Evolutionary conservation across 2,888 invertebrate genomes (phyloP).

Genomic region (Melanotus villosus): DNA sequence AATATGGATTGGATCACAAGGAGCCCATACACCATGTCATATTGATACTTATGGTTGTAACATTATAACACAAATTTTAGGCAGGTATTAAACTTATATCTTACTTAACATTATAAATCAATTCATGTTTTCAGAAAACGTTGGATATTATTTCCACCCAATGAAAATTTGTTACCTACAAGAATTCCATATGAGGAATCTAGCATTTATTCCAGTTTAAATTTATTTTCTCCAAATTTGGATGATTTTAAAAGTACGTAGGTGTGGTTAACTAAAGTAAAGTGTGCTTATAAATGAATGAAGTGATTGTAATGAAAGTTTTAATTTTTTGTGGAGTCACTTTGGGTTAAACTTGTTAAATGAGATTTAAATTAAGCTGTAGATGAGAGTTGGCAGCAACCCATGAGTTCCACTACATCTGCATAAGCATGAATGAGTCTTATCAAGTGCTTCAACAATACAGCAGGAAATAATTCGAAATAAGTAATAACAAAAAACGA

Average conservation of each 20-base stretch:
- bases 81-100: conserved; percentile 73
- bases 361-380: too few relatives aligned
- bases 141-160: conserved; percentile 93
- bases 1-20: conserved; percentile 89
- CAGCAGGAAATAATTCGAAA: too few relatives aligned
- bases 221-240: conserved; percentile 80
- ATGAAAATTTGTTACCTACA: conserved; percentile 80
- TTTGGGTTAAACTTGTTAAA: too few relatives aligned
- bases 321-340: too few relatives aligned
- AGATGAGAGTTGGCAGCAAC: too few relatives aligned
- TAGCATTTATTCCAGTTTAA: conserved; percentile 89
- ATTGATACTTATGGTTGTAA: conserved; percentile 96
- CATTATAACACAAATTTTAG: conserved; percentile 89
- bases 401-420: too few relatives aligned
- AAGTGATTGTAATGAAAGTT: too few relatives aligned
- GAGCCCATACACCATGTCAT: conserved; percentile 95
- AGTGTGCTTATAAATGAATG: too few relatives aligned
- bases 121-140: conserved; percentile 77
- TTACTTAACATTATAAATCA: neutral
- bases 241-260: conserved; percentile 69
- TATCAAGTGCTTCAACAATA: too few relatives aligned
- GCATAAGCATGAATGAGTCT: too few relatives aligned
- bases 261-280: conserved; percentile 47
- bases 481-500: too few relatives aligned
- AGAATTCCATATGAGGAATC: conserved; percentile 97